Evolutionary conservation across 2,113 vertebrate species (phyloP), one percentile per base, ranked within the genome.

Genomic region (Scalopus aquaticus): DNA sequence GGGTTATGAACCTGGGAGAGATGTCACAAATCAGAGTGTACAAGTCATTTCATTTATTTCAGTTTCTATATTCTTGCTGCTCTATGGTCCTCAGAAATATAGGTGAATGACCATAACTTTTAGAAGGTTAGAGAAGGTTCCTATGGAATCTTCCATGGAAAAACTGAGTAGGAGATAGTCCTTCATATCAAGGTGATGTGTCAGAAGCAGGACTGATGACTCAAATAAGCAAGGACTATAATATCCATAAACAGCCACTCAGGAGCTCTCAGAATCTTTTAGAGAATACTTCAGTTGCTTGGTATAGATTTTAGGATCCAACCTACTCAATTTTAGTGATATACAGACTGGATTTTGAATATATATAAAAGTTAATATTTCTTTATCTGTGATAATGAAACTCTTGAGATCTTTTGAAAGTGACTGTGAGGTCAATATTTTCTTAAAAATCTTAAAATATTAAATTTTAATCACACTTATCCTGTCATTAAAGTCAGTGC

Each of bases 111-210:
- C 26, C 58, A 15, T 10, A 42, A 30, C 6, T 37, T 42, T 5
- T 28, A 62, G 65, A 24, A 65, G 7, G 44, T 22, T 30, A 54
- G 49, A 84, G 11, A n/a, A 8, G 37, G 44, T 54, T 70, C 24
- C 49, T 42, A 28, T 9, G 30, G 19, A 35, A n/a, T 3, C 16
- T 44, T 5, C 1, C 7, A 12, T 8, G 74, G 12, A 1, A n/a
- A 30, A 0, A 2, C 11, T 64, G 26, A 37, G 73, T 35, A 6
- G 30, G 26, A 39, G 39, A 1, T 49, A 35, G 8, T 65, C 9
- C 24, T 42, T 22, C 10, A 30, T 2, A 32, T 20, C 28, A 44
- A 20, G 58, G 2, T 39, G 0, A 2, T 26, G 6, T 39, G 2
- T 9, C 51, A 35, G 19, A 13, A 37, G 19, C 7, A n/a, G 30